phyloP scores from a whole-genome alignment of 1,140 invertebrate species.

The Ericerus pela region DNA sequence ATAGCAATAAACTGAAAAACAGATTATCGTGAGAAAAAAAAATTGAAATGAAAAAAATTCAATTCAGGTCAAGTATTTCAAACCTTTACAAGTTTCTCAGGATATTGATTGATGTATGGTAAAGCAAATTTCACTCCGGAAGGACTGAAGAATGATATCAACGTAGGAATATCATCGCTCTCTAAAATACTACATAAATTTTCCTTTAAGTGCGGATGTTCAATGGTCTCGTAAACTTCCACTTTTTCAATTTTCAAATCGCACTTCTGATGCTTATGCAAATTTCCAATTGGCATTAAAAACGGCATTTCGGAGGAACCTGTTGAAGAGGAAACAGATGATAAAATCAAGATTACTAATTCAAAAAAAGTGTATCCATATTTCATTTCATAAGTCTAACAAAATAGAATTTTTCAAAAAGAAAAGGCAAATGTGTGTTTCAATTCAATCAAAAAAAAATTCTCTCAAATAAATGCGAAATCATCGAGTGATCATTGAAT shows the following conservation, averaged over 20 bases:
- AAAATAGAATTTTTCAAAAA: too few relatives aligned
- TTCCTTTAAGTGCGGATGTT: neutral
- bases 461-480: too few relatives aligned
- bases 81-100: neutral
- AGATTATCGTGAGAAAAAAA: neutral
- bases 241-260: neutral
- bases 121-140: neutral
- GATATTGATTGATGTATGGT: neutral
- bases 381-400: too few relatives aligned
- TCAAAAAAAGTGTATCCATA: too few relatives aligned
- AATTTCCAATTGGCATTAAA: neutral
- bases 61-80: neutral
- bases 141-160: slow-evolving; percentile 2
- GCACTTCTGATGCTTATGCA: neutral
- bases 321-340: neutral
- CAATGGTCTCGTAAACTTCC: neutral
- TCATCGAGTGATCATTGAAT: too few relatives aligned
- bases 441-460: too few relatives aligned
- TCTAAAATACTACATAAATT: neutral
- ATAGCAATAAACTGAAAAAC: neutral
- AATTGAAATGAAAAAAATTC: neutral
- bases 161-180: neutral
- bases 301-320: neutral
- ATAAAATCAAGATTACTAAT: too few relatives aligned
- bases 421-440: too few relatives aligned